Conservation (phyloP, 1,140 invertebrate genomes). For the Eupeodes corollae region DNA sequence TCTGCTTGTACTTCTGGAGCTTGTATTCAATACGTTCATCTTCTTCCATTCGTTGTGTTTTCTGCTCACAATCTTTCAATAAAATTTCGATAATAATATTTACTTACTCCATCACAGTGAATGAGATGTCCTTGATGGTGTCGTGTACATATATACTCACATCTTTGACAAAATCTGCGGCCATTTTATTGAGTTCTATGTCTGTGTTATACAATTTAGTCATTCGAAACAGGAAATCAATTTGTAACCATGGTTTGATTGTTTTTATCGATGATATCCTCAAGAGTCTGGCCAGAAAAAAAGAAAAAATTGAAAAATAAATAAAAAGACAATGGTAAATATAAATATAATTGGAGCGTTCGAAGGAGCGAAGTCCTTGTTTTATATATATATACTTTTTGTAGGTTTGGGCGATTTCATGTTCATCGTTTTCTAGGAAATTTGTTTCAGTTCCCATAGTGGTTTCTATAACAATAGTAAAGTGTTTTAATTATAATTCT, state of each 20-base stretch:
- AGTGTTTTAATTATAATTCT: background rate
- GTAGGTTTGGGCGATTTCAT: constrained; percentile 27
- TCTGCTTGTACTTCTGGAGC: too few relatives aligned
- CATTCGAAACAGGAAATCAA: constrained; percentile 21
- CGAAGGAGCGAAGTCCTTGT: background rate
- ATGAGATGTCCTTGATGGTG: too few relatives aligned
- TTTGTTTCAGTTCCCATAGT: constrained; percentile 31
- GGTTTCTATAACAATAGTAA: constrained; percentile 18
- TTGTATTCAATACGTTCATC: too few relatives aligned
- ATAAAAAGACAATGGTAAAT: background rate
- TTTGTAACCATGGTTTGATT: constrained; percentile 32
- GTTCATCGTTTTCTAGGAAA: constrained; percentile 25
- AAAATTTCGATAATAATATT: too few relatives aligned
- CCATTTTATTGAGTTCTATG: constrained; percentile 16
- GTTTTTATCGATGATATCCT: constrained; percentile 28
- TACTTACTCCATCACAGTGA: too few relatives aligned
- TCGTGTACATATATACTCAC: constrained; percentile 1
- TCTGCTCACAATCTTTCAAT: constrained; percentile 16
- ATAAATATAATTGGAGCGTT: background rate
- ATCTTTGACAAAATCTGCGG: constrained; percentile 21
- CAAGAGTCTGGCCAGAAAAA: constrained; percentile 14
- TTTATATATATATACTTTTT: constrained; percentile 28
- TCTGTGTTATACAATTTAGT: constrained; percentile 20
- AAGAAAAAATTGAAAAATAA: background rate
- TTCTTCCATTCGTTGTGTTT: constrained; percentile 27